Conservation (phyloP, 23 tunicate species). For the Phallusia fumigata region DNA sequence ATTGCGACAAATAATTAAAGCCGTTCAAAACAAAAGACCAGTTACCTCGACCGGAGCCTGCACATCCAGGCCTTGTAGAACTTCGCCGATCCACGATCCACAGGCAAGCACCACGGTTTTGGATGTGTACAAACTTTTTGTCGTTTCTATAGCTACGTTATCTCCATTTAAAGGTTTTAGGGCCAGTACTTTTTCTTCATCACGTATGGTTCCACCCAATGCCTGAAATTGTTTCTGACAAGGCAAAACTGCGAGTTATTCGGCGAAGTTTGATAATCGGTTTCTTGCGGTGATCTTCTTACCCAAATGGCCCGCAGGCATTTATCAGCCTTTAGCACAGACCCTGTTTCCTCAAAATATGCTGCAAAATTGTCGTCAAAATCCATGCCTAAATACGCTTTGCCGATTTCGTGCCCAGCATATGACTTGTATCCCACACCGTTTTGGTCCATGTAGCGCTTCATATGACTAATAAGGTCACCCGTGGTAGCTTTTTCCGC, state of each 20-base stretch:
- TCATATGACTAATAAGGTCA: constrained; percentile 12
- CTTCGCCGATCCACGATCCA: constrained; percentile 66
- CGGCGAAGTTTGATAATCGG: no score
- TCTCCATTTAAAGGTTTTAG: constrained; percentile 10
- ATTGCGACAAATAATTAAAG: not conserved
- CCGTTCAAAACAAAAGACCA: not conserved
- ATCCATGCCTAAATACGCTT: constrained; percentile 40
- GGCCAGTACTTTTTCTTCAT: constrained; percentile 48
- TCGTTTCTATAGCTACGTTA: constrained; percentile 32
- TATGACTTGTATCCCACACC: constrained; percentile 12
- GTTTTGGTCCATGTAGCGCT: constrained; percentile 15
- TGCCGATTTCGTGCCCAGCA: constrained; percentile 35
- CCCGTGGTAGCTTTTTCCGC: not conserved
- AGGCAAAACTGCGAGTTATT: no score
- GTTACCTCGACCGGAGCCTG: constrained; percentile 43
- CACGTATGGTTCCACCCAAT: constrained; percentile 53
- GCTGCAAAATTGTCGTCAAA: constrained; percentile 37
- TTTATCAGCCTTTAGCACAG: constrained; percentile 57
- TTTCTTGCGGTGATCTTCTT: not conserved
- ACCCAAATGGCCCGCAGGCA: constrained; percentile 59
- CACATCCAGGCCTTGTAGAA: constrained; percentile 26
- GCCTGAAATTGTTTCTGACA: constrained; percentile 23
- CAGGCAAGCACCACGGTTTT: constrained; percentile 69
- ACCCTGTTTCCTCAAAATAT: constrained; percentile 53
- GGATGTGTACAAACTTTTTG: constrained; percentile 25